Conservation (phyloP, 1,140 invertebrate species). For the Panagrolaimus sp. region DNA sequence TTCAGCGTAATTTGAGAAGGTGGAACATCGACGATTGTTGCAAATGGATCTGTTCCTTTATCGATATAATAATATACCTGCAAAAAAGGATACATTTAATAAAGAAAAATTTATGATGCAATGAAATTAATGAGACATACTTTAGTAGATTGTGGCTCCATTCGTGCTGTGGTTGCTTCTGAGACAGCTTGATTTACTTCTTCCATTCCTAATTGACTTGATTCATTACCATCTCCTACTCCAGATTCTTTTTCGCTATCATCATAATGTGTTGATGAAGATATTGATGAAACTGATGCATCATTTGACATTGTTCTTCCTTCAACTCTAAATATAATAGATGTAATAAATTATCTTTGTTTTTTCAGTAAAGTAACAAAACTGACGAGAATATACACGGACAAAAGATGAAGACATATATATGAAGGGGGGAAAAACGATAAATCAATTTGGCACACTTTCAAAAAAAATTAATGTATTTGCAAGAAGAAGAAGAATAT, state of each 20-base stretch:
- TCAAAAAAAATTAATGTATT: too few species aligned
- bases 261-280: not conserved
- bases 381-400: too few species aligned
- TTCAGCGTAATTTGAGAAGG: not conserved
- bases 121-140: not conserved
- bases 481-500: too few species aligned
- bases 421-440: too few species aligned
- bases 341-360: too few species aligned
- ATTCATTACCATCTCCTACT: not conserved
- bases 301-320: constrained; percentile 4
- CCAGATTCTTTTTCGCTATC: not conserved
- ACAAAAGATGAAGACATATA: too few species aligned
- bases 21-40: not conserved
- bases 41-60: not conserved
- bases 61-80: constrained; percentile 11
- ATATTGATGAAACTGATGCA: not conserved
- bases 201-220: too few species aligned
- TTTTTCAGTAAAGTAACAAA: too few species aligned
- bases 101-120: not conserved
- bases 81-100: not conserved
- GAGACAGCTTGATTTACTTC: too few species aligned
- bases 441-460: too few species aligned
- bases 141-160: not conserved
- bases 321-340: too few species aligned
- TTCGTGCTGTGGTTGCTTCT: not conserved